Percentiles rank a stretch among this genome's conserved stretches.
Conservation (phyloP, 2,797 vertebrate species). For the Eutrigla gurnardus region DNA sequence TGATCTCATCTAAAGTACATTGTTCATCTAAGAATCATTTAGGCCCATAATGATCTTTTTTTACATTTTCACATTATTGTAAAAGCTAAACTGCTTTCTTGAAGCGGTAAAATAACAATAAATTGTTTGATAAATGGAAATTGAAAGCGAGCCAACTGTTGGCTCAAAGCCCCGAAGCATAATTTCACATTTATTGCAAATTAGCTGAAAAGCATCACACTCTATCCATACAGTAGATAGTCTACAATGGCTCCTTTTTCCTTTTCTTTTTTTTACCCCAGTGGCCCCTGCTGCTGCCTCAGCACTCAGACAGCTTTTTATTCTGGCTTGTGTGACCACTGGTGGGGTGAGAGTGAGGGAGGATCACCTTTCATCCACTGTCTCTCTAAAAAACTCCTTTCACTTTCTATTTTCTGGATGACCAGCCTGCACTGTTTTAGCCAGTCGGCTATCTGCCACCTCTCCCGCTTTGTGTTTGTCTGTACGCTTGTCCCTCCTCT, state of each 20-base stretch:
- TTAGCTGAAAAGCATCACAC: constrained; percentile 1
- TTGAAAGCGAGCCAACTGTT: not conserved
- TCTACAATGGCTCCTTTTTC: not conserved
- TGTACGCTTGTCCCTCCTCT: constrained; percentile 21
- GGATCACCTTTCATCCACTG: constrained; percentile 71
- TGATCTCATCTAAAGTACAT: not conserved
- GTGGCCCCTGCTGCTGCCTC: constrained; percentile 9
- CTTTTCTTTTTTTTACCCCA: not conserved
- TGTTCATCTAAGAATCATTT: not conserved
- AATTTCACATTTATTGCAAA: not conserved
- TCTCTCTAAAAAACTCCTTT: constrained; percentile 68
- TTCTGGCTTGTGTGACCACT: constrained; percentile 25
- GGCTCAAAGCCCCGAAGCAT: not conserved
- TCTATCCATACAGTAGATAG: not conserved
- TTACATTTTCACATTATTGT: not conserved
- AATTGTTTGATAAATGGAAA: not conserved
- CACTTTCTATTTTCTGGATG: constrained; percentile 77
- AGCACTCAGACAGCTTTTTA: constrained; percentile 51
- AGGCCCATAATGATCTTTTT: not conserved
- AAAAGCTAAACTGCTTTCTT: not conserved
- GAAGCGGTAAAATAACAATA: not conserved
- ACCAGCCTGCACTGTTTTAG: constrained; percentile 58
- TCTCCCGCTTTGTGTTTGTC: not conserved
- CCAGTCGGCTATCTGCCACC: constrained; percentile 6
- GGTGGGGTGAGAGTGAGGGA: constrained; percentile 41